These are phyloP conservation scores for Microtus montanus DNA, from an alignment of 2,113 vertebrate genomes.

Conservation along the genomic window DNA sequence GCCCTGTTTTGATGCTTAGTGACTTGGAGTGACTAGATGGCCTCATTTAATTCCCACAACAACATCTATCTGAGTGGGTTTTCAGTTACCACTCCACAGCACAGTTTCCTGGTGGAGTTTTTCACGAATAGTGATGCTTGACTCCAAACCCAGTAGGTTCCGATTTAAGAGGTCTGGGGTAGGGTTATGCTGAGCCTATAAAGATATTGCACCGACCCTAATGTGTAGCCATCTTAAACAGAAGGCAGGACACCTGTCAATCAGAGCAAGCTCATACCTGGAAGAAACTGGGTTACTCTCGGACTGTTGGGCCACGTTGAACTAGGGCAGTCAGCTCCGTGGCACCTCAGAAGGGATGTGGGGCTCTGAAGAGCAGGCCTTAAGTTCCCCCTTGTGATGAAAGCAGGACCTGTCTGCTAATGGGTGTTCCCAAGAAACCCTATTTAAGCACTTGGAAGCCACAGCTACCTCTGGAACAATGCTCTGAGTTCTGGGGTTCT, in stretches of 20 bases:
- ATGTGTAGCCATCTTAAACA: neutral
- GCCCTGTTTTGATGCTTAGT: neutral
- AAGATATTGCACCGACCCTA: no score
- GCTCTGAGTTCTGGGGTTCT: slow-evolving; percentile 63
- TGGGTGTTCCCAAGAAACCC: neutral
- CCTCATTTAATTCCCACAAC: neutral
- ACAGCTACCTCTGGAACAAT: neutral
- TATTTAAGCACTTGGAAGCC: neutral
- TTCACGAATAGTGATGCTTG: neutral
- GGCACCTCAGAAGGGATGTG: accelerated
- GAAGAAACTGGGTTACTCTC: neutral
- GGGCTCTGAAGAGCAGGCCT: neutral
- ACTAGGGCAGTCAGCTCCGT: neutral
- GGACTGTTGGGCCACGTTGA: neutral
- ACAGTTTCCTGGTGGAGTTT: neutral
- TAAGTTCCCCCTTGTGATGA: neutral
- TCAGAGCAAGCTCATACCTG: slow-evolving; percentile 48
- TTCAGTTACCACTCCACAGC: neutral
- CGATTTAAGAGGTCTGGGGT: neutral
- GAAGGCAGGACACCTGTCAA: neutral
- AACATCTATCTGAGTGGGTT: neutral
- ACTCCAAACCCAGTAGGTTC: neutral
- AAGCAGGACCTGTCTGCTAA: neutral
- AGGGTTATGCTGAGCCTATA: neutral
- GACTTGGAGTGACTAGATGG: neutral